phyloP scores from a whole-genome alignment of 2,888 invertebrate genomes.

The Eretmocerus hayati region DNA sequence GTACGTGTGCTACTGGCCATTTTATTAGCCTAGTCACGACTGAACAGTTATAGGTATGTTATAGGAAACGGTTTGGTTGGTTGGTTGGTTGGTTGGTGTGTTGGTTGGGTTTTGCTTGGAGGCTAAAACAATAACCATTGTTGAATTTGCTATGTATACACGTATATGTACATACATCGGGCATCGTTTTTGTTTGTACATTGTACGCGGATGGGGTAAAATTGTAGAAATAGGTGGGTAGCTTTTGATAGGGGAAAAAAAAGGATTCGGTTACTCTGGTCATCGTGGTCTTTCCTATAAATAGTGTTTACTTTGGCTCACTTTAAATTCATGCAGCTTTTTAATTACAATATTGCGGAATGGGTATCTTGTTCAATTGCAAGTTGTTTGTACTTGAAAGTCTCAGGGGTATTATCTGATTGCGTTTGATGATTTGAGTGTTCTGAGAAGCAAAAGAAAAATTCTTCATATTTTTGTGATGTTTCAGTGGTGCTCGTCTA shows the following conservation, averaged over 20 bases:
- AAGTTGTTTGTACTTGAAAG: too few relatives aligned
- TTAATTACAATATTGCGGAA: too few relatives aligned
- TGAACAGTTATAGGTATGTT: neutral
- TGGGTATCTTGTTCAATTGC: too few relatives aligned
- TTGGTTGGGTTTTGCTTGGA: too few relatives aligned
- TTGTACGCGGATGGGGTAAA: neutral
- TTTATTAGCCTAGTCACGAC: slow-evolving; percentile 30
- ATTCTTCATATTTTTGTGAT: too few relatives aligned
- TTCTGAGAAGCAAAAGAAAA: too few relatives aligned
- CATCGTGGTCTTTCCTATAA: too few relatives aligned
- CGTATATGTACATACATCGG: slow-evolving; percentile 7
- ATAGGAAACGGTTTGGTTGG: neutral
- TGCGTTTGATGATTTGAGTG: too few relatives aligned
- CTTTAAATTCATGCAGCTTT: slow-evolving; percentile 31
- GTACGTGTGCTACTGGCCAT: slow-evolving; percentile 16
- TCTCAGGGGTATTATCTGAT: too few relatives aligned
- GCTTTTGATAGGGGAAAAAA: neutral
- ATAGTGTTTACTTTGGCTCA: neutral
- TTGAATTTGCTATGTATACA: slow-evolving; percentile 27
- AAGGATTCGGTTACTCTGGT: too few relatives aligned
- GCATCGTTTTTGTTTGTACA: slow-evolving; percentile 9
- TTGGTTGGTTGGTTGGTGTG: too few relatives aligned
- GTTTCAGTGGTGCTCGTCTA: too few relatives aligned
- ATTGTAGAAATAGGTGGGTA: neutral
- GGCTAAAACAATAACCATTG: slow-evolving; percentile 34